Percentiles rank a stretch among this genome's conserved stretches.
phyloP scores from a whole-genome alignment of 2,888 invertebrate species.

The Smittia aterrima region DNA sequence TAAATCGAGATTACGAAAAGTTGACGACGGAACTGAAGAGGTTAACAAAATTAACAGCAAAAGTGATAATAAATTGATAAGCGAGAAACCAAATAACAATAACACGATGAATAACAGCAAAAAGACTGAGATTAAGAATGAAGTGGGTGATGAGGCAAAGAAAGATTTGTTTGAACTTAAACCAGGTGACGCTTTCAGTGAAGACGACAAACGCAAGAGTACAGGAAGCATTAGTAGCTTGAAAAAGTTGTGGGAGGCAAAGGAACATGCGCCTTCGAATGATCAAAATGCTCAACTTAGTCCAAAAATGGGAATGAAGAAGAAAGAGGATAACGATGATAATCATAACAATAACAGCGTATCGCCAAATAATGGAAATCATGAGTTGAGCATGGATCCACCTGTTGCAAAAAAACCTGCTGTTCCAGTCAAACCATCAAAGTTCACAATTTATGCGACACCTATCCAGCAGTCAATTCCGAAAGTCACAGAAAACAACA shows the following conservation, averaged over 20 bases:
- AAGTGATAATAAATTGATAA: slow-evolving; percentile 43
- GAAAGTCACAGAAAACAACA: slow-evolving; percentile 53
- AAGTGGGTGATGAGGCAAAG: slow-evolving; percentile 53
- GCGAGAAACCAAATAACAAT: slow-evolving; percentile 44
- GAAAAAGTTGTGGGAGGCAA: slow-evolving; percentile 89
- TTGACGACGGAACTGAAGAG: slow-evolving; percentile 57
- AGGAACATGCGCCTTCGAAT: slow-evolving; percentile 54
- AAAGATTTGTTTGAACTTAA: slow-evolving; percentile 50
- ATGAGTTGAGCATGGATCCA: slow-evolving; percentile 49
- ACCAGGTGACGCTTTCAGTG: slow-evolving; percentile 37
- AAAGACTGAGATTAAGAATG: slow-evolving; percentile 57
- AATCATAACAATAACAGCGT: slow-evolving; percentile 43
- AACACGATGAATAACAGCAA: slow-evolving; percentile 46
- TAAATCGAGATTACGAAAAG: slow-evolving; percentile 79
- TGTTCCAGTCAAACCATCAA: slow-evolving; percentile 67
- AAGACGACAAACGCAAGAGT: slow-evolving; percentile 74
- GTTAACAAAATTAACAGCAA: slow-evolving; percentile 48
- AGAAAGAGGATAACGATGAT: slow-evolving; percentile 43
- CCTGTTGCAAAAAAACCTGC: slow-evolving; percentile 62
- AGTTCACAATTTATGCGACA: slow-evolving; percentile 73
- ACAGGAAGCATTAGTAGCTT: slow-evolving; percentile 90
- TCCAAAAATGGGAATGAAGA: slow-evolving; percentile 62
- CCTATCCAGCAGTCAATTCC: slow-evolving; percentile 55
- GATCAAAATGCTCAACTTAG: slow-evolving; percentile 54
- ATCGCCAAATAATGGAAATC: slow-evolving; percentile 43